Percentiles rank a stretch among this genome's conserved stretches.
Evolutionary conservation across 1,140 invertebrate species (phyloP).

Genomic region (Ceratina australensis): DNA sequence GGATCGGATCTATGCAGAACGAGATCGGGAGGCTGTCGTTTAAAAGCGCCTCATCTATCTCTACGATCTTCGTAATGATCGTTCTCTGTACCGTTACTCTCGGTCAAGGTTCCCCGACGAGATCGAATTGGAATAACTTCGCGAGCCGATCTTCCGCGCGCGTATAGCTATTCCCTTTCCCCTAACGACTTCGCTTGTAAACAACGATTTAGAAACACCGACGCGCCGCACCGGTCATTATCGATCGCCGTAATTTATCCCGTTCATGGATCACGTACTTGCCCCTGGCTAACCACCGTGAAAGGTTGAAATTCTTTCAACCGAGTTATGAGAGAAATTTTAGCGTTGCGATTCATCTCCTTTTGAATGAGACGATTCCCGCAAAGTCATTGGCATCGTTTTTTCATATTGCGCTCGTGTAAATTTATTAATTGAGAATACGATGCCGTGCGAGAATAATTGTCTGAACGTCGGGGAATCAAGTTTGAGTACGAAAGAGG

Average conservation of each 20-base stretch:
- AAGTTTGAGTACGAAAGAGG: too few relatives aligned
- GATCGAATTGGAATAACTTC: constrained; percentile 65
- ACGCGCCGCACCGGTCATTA: neutral
- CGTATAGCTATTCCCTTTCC: neutral
- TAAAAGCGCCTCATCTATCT: constrained; percentile 37
- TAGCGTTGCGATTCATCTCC: neutral
- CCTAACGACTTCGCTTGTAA: constrained; percentile 26
- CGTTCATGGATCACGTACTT: neutral
- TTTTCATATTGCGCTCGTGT: too few relatives aligned
- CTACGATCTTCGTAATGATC: constrained; percentile 61
- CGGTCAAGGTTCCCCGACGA: constrained; percentile 69
- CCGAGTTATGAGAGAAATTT: neutral
- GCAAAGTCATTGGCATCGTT: too few relatives aligned
- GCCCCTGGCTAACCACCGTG: too few relatives aligned
- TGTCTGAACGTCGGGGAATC: too few relatives aligned
- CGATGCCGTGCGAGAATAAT: too few relatives aligned
- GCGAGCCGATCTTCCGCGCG: constrained; percentile 39
- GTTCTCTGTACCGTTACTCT: constrained; percentile 69
- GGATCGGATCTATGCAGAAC: constrained; percentile 45
- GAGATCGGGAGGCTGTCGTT: neutral
- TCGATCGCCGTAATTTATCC: constrained; percentile 3
- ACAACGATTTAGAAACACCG: constrained; percentile 35
- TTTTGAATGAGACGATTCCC: neutral
- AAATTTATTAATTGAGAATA: too few relatives aligned
- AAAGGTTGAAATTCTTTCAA: neutral